A percentile compares a stretch with the other conserved stretches of the same genome.
These are phyloP conservation scores for Camponotus pennsylvanicus DNA, from an alignment of 1,140 invertebrate species.

Conservation along the genomic window DNA sequence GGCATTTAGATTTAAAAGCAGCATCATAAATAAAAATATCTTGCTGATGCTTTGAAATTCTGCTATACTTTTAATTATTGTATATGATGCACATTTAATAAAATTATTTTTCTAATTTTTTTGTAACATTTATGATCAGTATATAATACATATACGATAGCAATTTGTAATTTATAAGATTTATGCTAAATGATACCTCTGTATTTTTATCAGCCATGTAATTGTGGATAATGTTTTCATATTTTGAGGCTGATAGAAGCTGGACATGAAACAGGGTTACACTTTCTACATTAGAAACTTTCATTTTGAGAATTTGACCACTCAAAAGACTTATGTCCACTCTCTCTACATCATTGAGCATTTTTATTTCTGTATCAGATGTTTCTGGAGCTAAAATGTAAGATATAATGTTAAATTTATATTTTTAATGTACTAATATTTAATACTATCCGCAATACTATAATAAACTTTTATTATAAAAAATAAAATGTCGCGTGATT, in stretches of 20 bases:
- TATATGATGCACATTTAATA: no score
- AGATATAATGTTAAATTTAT: not conserved
- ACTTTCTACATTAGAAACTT: conserved; percentile 80
- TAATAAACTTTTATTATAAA: conserved; percentile 16
- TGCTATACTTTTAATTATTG: no score
- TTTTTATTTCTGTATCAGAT: conserved; percentile 4
- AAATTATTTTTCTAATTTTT: conserved; percentile 1
- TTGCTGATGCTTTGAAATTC: no score
- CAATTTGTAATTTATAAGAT: not conserved
- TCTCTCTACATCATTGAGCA: conserved; percentile 57
- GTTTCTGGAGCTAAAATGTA: conserved; percentile 51
- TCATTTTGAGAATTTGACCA: conserved; percentile 81
- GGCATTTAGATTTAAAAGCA: not conserved
- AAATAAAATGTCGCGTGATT: not conserved
- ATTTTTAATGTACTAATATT: conserved; percentile 3
- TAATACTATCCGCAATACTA: conserved; percentile 12
- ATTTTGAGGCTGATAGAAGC: conserved; percentile 78
- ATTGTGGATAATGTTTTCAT: conserved; percentile 72
- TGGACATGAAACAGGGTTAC: conserved; percentile 83
- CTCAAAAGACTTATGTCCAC: conserved; percentile 81
- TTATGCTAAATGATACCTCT: conserved; percentile 73
- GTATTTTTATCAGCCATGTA: conserved; percentile 78
- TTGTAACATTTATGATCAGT: conserved; percentile 5
- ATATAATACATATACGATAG: conserved; percentile 14
- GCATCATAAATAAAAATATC: not conserved